phyloP scores from a whole-genome alignment of 2,113 vertebrate species.

The Lathamus discolor region DNA sequence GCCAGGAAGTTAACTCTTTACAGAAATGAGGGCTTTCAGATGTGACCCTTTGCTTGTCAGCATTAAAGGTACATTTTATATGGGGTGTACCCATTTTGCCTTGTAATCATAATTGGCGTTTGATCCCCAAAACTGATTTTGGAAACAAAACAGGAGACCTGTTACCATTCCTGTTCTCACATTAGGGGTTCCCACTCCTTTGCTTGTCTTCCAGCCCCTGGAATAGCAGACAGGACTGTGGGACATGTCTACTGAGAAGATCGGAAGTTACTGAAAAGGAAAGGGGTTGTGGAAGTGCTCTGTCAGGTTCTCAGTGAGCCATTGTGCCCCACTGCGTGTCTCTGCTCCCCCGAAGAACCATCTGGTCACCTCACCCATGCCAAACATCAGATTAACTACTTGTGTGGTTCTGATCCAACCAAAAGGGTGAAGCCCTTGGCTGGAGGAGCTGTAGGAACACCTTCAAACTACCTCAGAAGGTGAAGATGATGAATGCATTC shows the following conservation, averaged over 20 bases:
- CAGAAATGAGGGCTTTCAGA: background rate
- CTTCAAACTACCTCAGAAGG: background rate
- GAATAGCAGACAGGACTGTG: background rate
- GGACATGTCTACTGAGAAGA: background rate
- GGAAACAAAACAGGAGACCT: background rate
- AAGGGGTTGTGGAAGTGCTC: background rate
- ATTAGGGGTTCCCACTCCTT: background rate
- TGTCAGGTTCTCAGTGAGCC: background rate
- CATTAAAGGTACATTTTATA: background rate
- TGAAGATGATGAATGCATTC: background rate
- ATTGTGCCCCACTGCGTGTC: rapidly evolving
- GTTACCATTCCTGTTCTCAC: background rate
- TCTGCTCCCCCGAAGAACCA: background rate
- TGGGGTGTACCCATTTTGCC: background rate
- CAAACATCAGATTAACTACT: background rate
- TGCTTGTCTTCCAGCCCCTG: background rate
- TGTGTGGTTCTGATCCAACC: background rate
- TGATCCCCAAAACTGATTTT: background rate
- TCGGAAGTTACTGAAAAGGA: background rate
- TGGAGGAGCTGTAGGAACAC: background rate
- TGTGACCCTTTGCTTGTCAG: background rate
- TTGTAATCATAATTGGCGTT: background rate
- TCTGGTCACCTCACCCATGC: background rate
- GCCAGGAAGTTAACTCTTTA: background rate
- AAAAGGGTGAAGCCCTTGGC: background rate